Conservation (phyloP, 2,113 vertebrate genomes). For the Sebastes schlegelii region DNA sequence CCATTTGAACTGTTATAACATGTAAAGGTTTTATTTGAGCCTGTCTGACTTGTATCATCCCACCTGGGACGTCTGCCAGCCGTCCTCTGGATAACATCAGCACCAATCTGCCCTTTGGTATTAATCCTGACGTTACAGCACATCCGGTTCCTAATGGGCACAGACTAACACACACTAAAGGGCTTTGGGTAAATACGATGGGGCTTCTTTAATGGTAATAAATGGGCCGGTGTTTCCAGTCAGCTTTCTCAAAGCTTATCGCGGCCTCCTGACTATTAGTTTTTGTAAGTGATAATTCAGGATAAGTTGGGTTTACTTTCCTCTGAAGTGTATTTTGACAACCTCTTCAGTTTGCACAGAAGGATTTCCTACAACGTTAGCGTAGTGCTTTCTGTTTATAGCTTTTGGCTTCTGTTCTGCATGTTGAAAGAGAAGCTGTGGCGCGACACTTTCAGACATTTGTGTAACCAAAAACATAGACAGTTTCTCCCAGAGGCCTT, state of each 20-base stretch:
- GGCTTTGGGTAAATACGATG: constrained; percentile 40
- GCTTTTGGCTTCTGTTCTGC: constrained; percentile 61
- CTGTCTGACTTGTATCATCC: constrained; percentile 34
- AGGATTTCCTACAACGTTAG: constrained; percentile 66
- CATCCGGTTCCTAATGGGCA: constrained; percentile 41
- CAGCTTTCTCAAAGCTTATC: constrained; percentile 54
- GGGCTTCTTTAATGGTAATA: constrained; percentile 35
- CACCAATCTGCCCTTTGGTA: constrained; percentile 48
- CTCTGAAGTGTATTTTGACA: constrained; percentile 76
- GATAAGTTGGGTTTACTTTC: constrained; percentile 69
- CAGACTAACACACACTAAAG: constrained; percentile 16
- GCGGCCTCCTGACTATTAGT: constrained; percentile 38
- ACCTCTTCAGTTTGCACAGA: constrained; percentile 51
- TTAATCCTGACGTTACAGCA: constrained; percentile 53
- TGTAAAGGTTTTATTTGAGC: background rate
- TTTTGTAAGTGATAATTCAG: constrained; percentile 68
- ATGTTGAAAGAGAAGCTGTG: constrained; percentile 51
- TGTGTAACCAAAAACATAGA: constrained; percentile 40
- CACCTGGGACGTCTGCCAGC: constrained; percentile 60
- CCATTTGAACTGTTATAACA: background rate
- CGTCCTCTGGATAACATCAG: constrained; percentile 54
- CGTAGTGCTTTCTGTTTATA: constrained; percentile 58
- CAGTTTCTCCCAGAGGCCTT: constrained; percentile 41
- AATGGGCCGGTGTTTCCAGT: constrained; percentile 13
- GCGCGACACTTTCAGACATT: constrained; percentile 52